Base-by-base conservation (phyloP, 2,888 invertebrate genomes). In the Hypolimnas misippus region DNA sequence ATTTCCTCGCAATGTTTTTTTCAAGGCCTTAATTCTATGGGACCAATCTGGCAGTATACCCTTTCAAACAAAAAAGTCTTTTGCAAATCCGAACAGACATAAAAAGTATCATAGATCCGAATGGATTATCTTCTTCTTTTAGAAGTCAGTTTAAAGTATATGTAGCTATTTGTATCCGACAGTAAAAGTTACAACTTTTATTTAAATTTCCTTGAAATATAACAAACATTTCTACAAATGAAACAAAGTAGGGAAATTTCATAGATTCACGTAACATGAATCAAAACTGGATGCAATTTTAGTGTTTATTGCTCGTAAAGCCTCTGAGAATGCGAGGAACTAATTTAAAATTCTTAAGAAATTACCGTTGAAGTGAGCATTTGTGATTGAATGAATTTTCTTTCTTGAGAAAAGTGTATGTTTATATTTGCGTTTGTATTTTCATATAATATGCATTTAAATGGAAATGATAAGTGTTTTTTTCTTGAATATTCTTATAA, bases 301-400 rank as follows among this genome's bases (percentile, higher is more conserved):
- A 57, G 42, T 56, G 62, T 62, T 62, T 62, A 62, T 62, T 42
- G 56, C 44, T 46, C 56, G 62, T 62, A 57, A 62, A 62, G 17
- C 46, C 40, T 29, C 25, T 33, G 12, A 16, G 21, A 59, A 53
- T 44, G 35, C 25, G n/a, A 35, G 59, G 44, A 53, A 59, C 59
- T 59, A 54, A 59, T 59, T 54, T 59, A 53, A 59, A 59, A 59
- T 46, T 35, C 29, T 38, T 14, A 29, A 49, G 16, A 59, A 52
- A n/a, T 58, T 46, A 35, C 16, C 7, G 33, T 38, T 16, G 25
- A 29, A 49, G 49, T 14, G 8, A 25, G 49, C n/a, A 12, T 46
- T 14, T 49, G 29, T 14, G 49, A 14, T 29, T 29, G 25, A 29
- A 29, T 25, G 46, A n/a, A 46, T n/a, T 21, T 46, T 12, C 46